These are phyloP conservation scores for Nemurella pictetii DNA, from an alignment of 2,888 invertebrate genomes.

Conservation along the genomic window DNA sequence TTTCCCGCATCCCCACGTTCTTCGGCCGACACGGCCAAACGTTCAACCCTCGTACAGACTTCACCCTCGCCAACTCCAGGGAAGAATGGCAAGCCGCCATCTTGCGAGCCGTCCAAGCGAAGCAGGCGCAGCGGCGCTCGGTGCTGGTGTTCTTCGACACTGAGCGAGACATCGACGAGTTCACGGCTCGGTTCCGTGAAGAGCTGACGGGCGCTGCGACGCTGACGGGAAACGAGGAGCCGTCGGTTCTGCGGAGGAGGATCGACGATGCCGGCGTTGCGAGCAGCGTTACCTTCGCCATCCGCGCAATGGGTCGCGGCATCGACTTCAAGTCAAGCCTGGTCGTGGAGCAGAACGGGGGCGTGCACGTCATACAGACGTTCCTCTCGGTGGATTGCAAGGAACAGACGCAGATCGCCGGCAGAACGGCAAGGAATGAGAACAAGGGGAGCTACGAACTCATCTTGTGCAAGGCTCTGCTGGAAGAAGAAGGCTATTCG, in stretches of 20 bases:
- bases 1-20: neutral
- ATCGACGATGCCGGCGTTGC: neutral
- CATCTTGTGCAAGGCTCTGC: neutral
- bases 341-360: neutral
- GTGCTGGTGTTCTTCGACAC: conserved; percentile 1
- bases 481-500: neutral
- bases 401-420: neutral
- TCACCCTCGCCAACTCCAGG: neutral
- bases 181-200: neutral
- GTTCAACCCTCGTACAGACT: neutral
- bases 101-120: neutral
- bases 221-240: neutral
- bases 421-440: neutral
- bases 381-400: neutral
- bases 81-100: neutral
- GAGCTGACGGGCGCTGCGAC: neutral
- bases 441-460: conserved; percentile 10
- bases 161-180: neutral
- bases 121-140: neutral
- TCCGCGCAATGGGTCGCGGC: neutral
- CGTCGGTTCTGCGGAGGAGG: neutral
- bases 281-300: neutral
- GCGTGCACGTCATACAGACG: neutral
- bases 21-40: neutral
- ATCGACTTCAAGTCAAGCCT: neutral